Conservation (phyloP, 2,888 invertebrate genomes). For the Cataglyphis rosenhaueri region DNA sequence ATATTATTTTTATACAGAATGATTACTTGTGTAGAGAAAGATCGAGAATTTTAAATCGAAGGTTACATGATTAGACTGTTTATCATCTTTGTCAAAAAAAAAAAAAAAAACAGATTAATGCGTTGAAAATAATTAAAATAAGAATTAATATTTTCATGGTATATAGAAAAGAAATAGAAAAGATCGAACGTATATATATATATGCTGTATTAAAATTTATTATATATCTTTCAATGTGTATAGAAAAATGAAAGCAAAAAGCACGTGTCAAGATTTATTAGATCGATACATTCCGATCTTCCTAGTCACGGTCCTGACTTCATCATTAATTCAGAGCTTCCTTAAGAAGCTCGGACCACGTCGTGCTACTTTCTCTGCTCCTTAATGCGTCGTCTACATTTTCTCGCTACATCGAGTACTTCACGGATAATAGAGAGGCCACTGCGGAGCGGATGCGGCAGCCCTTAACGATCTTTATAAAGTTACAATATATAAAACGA, state of each 20-base stretch:
- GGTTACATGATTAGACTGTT: neutral
- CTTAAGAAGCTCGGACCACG: slow-evolving; percentile 77
- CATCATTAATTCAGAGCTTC: slow-evolving; percentile 81
- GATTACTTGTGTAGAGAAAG: neutral
- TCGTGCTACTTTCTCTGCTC: slow-evolving; percentile 63
- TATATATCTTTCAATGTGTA: neutral
- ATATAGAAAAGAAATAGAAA: neutral
- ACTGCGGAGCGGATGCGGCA: slow-evolving; percentile 21
- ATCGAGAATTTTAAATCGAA: neutral
- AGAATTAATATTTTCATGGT: neutral
- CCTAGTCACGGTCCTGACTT: slow-evolving; percentile 43
- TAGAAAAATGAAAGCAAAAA: neutral
- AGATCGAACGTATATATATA: neutral
- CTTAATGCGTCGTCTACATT: slow-evolving; percentile 48
- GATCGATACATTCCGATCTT: neutral
- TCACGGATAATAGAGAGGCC: slow-evolving; percentile 40
- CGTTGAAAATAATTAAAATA: neutral
- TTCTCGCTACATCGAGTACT: slow-evolving; percentile 67
- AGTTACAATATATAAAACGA: slow-evolving; percentile 26
- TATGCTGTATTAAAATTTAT: neutral
- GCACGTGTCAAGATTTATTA: neutral
- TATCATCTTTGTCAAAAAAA: neutral
- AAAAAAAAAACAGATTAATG: neutral
- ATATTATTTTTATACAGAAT: neutral
- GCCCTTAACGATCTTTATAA: slow-evolving; percentile 31